A percentile compares a stretch with the other conserved stretches of the same genome.
Conservation (phyloP, 2,888 invertebrate genomes). For the Lithophane leautieri region DNA sequence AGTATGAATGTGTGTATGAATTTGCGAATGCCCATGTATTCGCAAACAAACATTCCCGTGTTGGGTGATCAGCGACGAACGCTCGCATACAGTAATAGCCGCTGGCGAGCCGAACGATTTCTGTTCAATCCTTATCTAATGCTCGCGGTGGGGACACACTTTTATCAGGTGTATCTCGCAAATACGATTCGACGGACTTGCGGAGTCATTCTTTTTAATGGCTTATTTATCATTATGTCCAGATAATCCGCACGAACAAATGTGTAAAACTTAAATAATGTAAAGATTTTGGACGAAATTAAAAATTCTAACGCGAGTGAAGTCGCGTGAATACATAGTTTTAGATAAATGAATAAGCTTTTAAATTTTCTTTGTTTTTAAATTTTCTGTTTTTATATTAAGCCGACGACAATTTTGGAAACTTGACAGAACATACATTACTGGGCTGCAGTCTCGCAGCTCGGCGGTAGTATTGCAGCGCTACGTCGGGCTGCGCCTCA, state of each 20-base stretch:
- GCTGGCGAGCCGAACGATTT: neutral
- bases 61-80: neutral
- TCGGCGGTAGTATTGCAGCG: slow-evolving; percentile 84
- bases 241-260: slow-evolving; percentile 1
- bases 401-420: neutral
- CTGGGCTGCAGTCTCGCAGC: slow-evolving; percentile 84
- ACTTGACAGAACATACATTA: slow-evolving; percentile 72
- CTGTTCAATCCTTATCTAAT: neutral
- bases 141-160: neutral
- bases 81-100: neutral
- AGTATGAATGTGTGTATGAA: too few species aligned
- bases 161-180: neutral
- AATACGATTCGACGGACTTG: slow-evolving; percentile 2
- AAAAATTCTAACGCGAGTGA: too few species aligned
- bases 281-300: too few species aligned
- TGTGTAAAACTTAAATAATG: neutral
- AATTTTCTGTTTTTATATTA: too few species aligned
- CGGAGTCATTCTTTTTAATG: slow-evolving; percentile 38
- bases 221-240: slow-evolving; percentile 10
- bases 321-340: too few species aligned
- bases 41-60: neutral
- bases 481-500: slow-evolving; percentile 81
- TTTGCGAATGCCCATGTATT: neutral
- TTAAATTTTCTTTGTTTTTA: too few species aligned
- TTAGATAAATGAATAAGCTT: too few species aligned